Evolutionary conservation across 2,113 vertebrate species (phyloP).

Genomic region (Struthio camelus): DNA sequence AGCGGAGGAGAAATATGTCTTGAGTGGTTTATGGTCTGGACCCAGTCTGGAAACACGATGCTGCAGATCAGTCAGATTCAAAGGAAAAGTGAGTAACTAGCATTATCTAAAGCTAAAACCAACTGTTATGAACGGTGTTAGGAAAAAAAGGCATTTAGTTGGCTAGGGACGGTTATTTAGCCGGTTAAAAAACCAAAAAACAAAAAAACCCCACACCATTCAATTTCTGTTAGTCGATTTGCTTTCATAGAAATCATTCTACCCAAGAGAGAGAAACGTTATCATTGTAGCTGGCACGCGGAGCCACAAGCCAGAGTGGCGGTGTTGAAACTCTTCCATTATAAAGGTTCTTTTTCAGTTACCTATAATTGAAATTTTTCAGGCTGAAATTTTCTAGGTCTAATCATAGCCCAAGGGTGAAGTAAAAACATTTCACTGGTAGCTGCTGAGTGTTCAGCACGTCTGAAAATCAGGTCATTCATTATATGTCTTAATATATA

Average conservation of each 20-base stretch:
- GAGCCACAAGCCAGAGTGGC: not conserved
- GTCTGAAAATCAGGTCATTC: slow-evolving; percentile 48
- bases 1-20: not conserved
- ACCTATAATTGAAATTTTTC: slow-evolving; percentile 55
- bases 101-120: rapidly evolving
- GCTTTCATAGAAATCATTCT: not conserved
- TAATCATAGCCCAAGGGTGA: slow-evolving; percentile 50
- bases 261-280: not conserved
- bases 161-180: not conserved
- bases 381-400: slow-evolving; percentile 50
- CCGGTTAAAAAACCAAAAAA: not conserved
- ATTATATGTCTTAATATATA: slow-evolving; percentile 56
- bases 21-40: not conserved
- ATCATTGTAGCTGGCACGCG: not conserved
- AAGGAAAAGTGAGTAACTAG: not conserved
- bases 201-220: not conserved
- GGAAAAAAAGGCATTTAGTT: not conserved
- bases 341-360: slow-evolving; percentile 10
- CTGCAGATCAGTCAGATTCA: not conserved
- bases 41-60: not conserved
- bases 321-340: not conserved
- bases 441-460: slow-evolving; percentile 14
- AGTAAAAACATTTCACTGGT: slow-evolving; percentile 44
- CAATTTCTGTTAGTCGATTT: not conserved
- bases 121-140: not conserved